A percentile compares a stretch with the other conserved stretches of the same genome.
Evolutionary conservation across 2,113 vertebrate species (phyloP).

Genomic region (Recurvirostra avosetta): DNA sequence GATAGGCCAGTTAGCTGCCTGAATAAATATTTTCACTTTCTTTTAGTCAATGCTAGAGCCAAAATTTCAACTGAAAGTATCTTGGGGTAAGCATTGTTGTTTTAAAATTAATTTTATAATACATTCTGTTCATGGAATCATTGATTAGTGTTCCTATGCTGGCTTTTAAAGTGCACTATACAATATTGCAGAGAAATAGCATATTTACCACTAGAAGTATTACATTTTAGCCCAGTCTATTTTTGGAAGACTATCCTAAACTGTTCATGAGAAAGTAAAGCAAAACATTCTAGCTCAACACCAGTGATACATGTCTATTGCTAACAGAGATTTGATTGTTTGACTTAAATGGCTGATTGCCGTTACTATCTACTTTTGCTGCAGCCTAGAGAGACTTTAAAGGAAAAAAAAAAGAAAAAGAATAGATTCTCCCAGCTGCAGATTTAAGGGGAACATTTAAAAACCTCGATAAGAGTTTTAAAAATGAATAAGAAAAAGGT

Average conservation of each 20-base stretch:
- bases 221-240: background rate
- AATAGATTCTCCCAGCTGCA: background rate
- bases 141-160: background rate
- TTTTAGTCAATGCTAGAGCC: background rate
- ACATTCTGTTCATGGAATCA: background rate
- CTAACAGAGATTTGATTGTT: background rate
- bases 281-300: background rate
- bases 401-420: background rate
- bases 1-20: conserved; percentile 11
- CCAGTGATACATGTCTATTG: background rate
- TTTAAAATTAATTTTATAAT: background rate
- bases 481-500: conserved; percentile 25
- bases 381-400: background rate
- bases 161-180: background rate
- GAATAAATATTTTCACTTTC: conserved; percentile 27
- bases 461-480: background rate
- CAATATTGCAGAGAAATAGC: background rate
- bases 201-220: background rate
- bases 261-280: background rate
- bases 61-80: conserved; percentile 5
- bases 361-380: background rate
- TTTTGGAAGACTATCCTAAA: background rate
- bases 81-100: background rate
- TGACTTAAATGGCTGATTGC: background rate
- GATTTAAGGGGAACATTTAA: background rate